These are phyloP conservation scores for Epizoanthus fatuus DNA, from an alignment of 92 coral and sea anemone genomes.

Conservation along the genomic window DNA sequence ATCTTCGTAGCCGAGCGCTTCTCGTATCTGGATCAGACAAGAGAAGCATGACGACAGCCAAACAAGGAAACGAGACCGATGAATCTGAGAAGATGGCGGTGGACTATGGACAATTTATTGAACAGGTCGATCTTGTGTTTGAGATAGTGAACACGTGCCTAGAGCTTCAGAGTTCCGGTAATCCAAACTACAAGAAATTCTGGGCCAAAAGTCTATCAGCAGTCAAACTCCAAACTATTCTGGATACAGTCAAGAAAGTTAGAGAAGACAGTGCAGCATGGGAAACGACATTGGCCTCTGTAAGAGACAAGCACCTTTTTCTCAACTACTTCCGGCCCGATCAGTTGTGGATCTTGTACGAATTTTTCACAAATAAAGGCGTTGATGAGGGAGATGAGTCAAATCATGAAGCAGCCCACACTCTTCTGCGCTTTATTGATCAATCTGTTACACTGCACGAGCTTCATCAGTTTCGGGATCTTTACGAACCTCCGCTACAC, in stretches of 20 bases:
- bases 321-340: constrained; percentile 55
- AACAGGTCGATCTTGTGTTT: constrained; percentile 50
- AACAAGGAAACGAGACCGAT: background rate
- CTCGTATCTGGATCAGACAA: constrained; percentile 44
- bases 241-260: constrained; percentile 35
- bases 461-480: constrained; percentile 5
- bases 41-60: background rate
- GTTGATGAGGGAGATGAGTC: background rate
- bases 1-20: constrained; percentile 66
- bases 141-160: constrained; percentile 35
- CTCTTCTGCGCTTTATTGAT: constrained; percentile 4
- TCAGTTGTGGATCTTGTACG: constrained; percentile 42
- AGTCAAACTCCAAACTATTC: constrained; percentile 14
- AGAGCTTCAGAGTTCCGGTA: constrained; percentile 49
- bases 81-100: background rate
- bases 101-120: constrained; percentile 44
- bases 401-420: constrained; percentile 3
- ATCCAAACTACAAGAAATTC: constrained; percentile 28
- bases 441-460: background rate
- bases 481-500: background rate
- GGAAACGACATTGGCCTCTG: constrained; percentile 40
- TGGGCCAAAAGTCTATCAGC: constrained; percentile 22
- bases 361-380: constrained; percentile 36
- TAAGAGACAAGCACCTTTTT: constrained; percentile 48
- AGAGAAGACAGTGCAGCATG: constrained; percentile 39